These are phyloP conservation scores for Megalonaias nervosa DNA, from an alignment of 1,140 invertebrate genomes.

Conservation along the genomic window DNA sequence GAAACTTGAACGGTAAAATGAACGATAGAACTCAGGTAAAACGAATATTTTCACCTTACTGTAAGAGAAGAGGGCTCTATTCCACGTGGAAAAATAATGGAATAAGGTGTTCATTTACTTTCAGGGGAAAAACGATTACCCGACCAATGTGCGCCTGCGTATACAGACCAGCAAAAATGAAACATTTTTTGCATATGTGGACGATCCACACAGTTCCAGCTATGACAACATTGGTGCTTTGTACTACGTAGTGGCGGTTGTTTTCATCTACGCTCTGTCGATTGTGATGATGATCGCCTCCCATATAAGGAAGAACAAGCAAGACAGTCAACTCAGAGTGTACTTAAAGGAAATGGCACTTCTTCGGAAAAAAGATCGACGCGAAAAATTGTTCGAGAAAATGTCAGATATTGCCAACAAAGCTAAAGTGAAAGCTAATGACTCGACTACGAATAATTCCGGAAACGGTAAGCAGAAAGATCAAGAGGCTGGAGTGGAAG, in stretches of 20 bases:
- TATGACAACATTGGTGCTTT: constrained; percentile 67
- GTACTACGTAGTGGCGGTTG: constrained; percentile 69
- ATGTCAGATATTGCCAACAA: constrained; percentile 49
- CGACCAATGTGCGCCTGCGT: constrained; percentile 46
- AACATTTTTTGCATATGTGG: constrained; percentile 52
- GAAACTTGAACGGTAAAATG: no score
- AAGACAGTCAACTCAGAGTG: constrained; percentile 63
- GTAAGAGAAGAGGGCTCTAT: no score
- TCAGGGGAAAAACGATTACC: constrained; percentile 46
- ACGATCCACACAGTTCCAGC: constrained; percentile 37
- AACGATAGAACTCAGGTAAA: no score
- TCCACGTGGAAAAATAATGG: no score
- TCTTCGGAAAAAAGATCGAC: constrained; percentile 59
- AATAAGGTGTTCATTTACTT: not conserved
- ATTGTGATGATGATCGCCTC: constrained; percentile 71
- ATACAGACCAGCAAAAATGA: constrained; percentile 50
- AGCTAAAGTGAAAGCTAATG: constrained; percentile 16
- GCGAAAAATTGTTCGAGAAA: constrained; percentile 57
- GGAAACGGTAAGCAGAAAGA: constrained; percentile 25
- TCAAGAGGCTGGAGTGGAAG: constrained; percentile 18
- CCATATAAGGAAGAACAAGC: constrained; percentile 68
- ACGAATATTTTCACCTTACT: no score
- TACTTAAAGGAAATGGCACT: constrained; percentile 68
- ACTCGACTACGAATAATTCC: constrained; percentile 15
- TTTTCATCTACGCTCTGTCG: constrained; percentile 68